phyloP scores from a whole-genome alignment of 1,140 invertebrate species.

The Zaprionus capensis region DNA sequence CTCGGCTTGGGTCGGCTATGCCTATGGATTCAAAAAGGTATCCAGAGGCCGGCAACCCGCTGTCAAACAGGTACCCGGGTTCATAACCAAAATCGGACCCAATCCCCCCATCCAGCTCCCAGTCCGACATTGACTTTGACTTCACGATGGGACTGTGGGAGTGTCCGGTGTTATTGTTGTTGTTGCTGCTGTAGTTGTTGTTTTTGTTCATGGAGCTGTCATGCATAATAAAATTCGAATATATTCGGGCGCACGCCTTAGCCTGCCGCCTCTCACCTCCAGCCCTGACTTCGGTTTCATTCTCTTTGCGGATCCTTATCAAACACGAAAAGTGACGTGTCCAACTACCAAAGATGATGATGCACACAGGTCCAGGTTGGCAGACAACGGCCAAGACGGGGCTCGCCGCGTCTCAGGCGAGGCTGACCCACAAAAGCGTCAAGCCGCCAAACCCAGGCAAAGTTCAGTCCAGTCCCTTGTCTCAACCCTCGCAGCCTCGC shows the following conservation, averaged over 20 bases:
- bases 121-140: constrained; percentile 38
- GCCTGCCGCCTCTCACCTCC: constrained; percentile 30
- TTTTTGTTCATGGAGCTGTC: constrained; percentile 68
- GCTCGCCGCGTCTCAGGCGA: constrained; percentile 28
- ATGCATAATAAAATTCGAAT: constrained; percentile 83
- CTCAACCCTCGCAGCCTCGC: constrained; percentile 10
- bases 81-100: constrained; percentile 27
- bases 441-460: constrained; percentile 53
- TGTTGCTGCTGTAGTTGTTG: constrained; percentile 38
- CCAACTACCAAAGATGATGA: constrained; percentile 70
- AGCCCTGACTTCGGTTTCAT: constrained; percentile 39
- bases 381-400: not conserved
- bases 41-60: constrained; percentile 61
- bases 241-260: constrained; percentile 77
- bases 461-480: constrained; percentile 37
- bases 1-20: constrained; percentile 11
- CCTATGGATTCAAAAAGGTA: constrained; percentile 32
- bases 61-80: constrained; percentile 73
- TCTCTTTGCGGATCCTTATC: constrained; percentile 79
- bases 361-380: constrained; percentile 35
- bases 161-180: constrained; percentile 67
- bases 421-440: constrained; percentile 69
- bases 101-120: not conserved
- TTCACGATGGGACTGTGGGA: constrained; percentile 60
- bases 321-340: constrained; percentile 81